Evolutionary conservation across 2,888 invertebrate genomes (phyloP).

Genomic region (Yponomeuta sedellus): DNA sequence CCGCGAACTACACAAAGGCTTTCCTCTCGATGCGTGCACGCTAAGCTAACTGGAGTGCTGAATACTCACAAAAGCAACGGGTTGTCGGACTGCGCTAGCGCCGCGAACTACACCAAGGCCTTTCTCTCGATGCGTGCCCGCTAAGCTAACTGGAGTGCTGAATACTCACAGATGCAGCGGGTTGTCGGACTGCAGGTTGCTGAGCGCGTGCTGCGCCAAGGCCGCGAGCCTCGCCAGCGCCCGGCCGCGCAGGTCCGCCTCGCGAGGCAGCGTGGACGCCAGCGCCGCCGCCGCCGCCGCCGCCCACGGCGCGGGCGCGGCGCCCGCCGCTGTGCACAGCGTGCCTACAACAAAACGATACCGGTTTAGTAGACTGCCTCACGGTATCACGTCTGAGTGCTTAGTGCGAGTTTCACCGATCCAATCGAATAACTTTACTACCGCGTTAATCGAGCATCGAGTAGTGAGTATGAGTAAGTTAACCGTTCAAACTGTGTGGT

Average conservation of each 20-base stretch:
- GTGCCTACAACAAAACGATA: constrained; percentile 36
- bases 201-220: constrained; percentile 56
- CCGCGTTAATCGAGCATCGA: no score
- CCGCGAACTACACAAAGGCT: not conserved
- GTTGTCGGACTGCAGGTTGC: constrained; percentile 50
- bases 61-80: no score
- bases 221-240: constrained; percentile 55
- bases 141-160: not conserved
- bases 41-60: no score
- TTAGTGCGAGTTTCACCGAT: no score
- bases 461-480: no score
- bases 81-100: not conserved
- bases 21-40: no score
- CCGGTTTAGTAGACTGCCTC: no score
- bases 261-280: constrained; percentile 46
- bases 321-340: constrained; percentile 54
- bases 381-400: no score
- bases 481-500: no score
- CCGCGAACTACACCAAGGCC: not conserved
- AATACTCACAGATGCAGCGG: constrained; percentile 60
- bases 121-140: not conserved
- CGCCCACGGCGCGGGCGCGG: constrained; percentile 40
- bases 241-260: constrained; percentile 48
- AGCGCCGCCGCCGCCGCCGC: constrained; percentile 39
- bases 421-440: no score